Percentiles rank a stretch among this genome's conserved stretches.
Evolutionary conservation across 2,888 invertebrate genomes (phyloP).

Genomic region (Bhutanitis thaidina): DNA sequence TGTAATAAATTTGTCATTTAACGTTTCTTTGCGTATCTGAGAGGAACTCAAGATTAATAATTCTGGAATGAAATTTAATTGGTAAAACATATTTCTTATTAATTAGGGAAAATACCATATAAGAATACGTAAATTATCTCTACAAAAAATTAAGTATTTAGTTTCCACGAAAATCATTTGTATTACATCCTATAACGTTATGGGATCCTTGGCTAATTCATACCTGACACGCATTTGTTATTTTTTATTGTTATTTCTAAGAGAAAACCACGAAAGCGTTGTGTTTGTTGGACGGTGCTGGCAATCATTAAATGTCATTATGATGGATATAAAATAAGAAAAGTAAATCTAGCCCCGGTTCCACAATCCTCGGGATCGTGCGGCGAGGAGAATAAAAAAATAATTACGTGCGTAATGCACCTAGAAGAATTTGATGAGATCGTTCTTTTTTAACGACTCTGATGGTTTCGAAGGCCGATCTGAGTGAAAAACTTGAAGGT

Average conservation of each 20-base stretch:
- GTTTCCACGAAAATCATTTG: too few species aligned
- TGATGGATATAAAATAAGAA: slow-evolving; percentile 16
- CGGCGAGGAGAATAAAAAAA: slow-evolving; percentile 15
- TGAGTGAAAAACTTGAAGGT: slow-evolving; percentile 15
- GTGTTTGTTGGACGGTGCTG: slow-evolving; percentile 9
- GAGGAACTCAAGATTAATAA: too few species aligned
- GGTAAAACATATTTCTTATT: too few species aligned
- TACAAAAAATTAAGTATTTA: too few species aligned
- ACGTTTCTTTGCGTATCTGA: too few species aligned
- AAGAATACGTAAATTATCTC: too few species aligned
- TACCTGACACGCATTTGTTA: slow-evolving; percentile 1
- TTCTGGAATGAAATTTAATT: too few species aligned
- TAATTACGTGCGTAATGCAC: slow-evolving; percentile 20
- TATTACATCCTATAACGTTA: background rate
- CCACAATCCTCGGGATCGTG: slow-evolving; percentile 10
- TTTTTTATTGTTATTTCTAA: background rate
- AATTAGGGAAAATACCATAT: too few species aligned
- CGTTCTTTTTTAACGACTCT: slow-evolving; percentile 7
- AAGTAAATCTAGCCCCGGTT: slow-evolving; percentile 11
- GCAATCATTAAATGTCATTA: slow-evolving; percentile 19
- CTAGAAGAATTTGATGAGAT: slow-evolving; percentile 17
- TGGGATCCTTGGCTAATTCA: background rate
- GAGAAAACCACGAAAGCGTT: slow-evolving; percentile 1
- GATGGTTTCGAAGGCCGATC: background rate
- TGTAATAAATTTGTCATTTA: too few species aligned